Conservation (phyloP, 2,797 vertebrate genomes). For the Eleutherodactylus coqui region DNA sequence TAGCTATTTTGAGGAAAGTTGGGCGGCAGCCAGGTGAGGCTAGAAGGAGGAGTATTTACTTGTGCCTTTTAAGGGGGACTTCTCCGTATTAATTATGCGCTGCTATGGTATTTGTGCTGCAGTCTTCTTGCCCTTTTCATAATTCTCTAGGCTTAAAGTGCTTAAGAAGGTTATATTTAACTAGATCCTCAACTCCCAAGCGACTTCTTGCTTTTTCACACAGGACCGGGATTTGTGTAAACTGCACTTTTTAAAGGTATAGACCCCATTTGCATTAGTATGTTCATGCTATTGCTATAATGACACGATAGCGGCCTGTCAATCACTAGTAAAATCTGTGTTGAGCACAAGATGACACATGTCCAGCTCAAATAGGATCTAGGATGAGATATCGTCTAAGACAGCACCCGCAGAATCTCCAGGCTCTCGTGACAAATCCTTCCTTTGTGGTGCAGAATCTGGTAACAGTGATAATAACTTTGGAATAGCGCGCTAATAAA, state of each 20-base stretch:
- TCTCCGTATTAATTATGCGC: not conserved
- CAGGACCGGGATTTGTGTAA: not conserved
- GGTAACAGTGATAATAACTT: constrained; percentile 30
- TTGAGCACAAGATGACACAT: constrained; percentile 7
- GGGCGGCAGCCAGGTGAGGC: not conserved
- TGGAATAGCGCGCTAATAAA: constrained; percentile 39
- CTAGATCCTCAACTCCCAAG: not conserved
- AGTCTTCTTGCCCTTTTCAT: not conserved
- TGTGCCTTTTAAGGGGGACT: not conserved
- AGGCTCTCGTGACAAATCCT: constrained; percentile 16
- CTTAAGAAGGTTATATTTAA: constrained; percentile 6
- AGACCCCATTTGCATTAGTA: not conserved
- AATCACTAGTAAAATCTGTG: not conserved
- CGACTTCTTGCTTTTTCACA: not conserved
- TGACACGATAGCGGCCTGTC: not conserved
- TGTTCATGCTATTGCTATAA: not conserved
- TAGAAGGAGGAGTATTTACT: not conserved
- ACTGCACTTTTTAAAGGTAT: not conserved
- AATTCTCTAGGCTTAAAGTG: not conserved
- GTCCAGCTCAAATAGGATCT: not conserved
- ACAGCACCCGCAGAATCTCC: not conserved
- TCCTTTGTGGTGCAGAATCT: constrained; percentile 6
- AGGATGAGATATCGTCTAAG: not conserved
- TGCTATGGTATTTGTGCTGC: not conserved
- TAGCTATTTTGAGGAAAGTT: not conserved